Percentiles rank a stretch among this genome's conserved stretches.
These are phyloP conservation scores for Morone chrysops DNA, from an alignment of 2,113 vertebrate species.

Conservation along the genomic window DNA sequence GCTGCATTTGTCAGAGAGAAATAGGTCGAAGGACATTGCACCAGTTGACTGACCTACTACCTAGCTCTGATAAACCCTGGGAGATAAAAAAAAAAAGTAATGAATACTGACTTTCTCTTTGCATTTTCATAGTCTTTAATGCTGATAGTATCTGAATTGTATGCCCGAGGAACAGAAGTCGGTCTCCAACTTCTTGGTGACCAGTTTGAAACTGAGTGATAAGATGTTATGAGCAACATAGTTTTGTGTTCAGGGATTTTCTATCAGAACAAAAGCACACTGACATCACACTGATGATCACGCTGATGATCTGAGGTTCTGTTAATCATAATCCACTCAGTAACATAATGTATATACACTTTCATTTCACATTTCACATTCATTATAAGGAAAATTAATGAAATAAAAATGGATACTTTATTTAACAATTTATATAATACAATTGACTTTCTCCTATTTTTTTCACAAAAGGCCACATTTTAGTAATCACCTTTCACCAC, in stretches of 20 bases:
- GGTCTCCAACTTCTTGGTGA: not conserved
- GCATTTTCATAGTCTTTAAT: not conserved
- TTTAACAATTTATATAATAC: not conserved
- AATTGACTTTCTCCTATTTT: not conserved
- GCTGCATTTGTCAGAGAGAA: constrained; percentile 16
- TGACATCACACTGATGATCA: not conserved
- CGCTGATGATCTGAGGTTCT: not conserved
- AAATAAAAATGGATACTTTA: not conserved
- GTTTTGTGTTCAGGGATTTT: not conserved
- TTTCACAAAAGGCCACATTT: not conserved
- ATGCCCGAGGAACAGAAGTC: not conserved
- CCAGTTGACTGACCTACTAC: not conserved
- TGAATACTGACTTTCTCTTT: constrained; percentile 12
- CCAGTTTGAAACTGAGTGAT: not conserved
- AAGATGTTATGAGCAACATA: not conserved
- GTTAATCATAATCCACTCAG: not conserved
- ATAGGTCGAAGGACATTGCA: not conserved
- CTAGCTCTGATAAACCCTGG: constrained; percentile 14
- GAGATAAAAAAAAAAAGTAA: constrained; percentile 11
- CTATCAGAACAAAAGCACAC: constrained; percentile 2
- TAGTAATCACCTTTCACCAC: not conserved
- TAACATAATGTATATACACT: not conserved
- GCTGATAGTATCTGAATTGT: constrained; percentile 29
- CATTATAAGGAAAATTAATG: not conserved
- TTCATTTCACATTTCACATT: not conserved